Evolutionary conservation across 2,113 vertebrate species (phyloP).

Genomic region (Carassius gibelio): DNA sequence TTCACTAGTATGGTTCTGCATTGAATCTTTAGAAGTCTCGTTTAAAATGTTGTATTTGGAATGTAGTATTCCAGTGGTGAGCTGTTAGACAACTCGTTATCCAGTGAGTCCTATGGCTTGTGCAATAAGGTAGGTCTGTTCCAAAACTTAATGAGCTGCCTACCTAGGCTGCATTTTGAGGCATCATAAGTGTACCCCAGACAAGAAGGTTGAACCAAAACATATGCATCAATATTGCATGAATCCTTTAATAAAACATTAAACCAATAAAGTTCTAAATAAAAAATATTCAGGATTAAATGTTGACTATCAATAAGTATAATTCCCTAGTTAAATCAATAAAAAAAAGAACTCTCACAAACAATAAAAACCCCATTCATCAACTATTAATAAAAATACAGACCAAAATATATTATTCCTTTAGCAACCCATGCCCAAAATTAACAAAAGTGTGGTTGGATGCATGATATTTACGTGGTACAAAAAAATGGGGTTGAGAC

Average conservation of each 20-base stretch:
- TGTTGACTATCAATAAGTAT: background rate
- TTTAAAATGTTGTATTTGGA: background rate
- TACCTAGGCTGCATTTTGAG: background rate
- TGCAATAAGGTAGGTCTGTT: background rate
- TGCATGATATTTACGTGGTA: background rate
- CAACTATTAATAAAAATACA: too few species aligned
- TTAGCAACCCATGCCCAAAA: background rate
- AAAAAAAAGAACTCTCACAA: background rate
- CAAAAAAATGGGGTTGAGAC: background rate
- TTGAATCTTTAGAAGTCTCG: background rate
- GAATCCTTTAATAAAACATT: background rate
- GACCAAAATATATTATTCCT: background rate
- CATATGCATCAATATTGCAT: background rate
- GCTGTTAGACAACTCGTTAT: background rate
- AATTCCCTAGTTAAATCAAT: background rate
- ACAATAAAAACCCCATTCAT: too few species aligned
- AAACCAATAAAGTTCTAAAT: background rate
- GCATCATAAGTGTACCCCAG: background rate
- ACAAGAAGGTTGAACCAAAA: background rate
- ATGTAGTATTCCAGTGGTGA: background rate
- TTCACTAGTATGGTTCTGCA: background rate
- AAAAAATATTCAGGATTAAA: background rate
- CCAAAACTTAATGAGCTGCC: background rate
- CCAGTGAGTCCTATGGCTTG: background rate
- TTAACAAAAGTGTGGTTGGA: background rate